phyloP scores from a whole-genome alignment of 2,797 vertebrate genomes.

The Novumbra hubbsi region DNA sequence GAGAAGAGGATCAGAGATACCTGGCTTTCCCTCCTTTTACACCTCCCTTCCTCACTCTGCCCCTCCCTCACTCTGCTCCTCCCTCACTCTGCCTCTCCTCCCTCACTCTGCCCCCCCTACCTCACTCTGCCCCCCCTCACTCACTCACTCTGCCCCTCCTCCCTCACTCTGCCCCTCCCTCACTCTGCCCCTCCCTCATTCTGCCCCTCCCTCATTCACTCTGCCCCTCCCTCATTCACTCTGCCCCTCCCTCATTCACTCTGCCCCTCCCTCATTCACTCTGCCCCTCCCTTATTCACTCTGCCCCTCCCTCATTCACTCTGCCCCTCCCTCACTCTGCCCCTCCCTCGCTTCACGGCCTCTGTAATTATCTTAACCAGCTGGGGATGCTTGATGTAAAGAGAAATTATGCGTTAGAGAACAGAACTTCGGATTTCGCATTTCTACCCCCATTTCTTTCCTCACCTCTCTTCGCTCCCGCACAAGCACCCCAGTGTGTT shows the following conservation, averaged over 20 bases:
- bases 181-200: slow-evolving; percentile 23
- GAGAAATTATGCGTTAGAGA: slow-evolving; percentile 74
- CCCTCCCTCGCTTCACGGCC: slow-evolving; percentile 18
- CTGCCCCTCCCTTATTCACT: slow-evolving; percentile 11
- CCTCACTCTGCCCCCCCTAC: slow-evolving; percentile 23
- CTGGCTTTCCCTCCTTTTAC: slow-evolving; percentile 25
- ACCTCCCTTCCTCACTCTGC: slow-evolving; percentile 23
- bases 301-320: too few species aligned
- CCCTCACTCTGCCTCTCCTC: neutral
- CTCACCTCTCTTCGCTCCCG: neutral
- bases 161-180: slow-evolving; percentile 1
- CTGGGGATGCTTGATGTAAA: slow-evolving; percentile 62
- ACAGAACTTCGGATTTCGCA: slow-evolving; percentile 47
- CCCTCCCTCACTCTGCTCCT: too few species aligned
- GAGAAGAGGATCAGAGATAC: slow-evolving; percentile 39
- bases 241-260: too few species aligned
- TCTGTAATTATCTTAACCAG: slow-evolving; percentile 65
- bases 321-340: neutral
- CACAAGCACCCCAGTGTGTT: neutral
- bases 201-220: slow-evolving; percentile 19
- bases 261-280: slow-evolving; percentile 7
- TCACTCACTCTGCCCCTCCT: too few species aligned
- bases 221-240: slow-evolving; percentile 15
- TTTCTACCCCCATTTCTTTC: slow-evolving; percentile 3
- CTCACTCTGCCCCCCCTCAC: neutral